Percentiles rank a stretch among this genome's conserved stretches.
phyloP scores from a whole-genome alignment of 2,888 invertebrate species.

The Mactromeris polynyma region DNA sequence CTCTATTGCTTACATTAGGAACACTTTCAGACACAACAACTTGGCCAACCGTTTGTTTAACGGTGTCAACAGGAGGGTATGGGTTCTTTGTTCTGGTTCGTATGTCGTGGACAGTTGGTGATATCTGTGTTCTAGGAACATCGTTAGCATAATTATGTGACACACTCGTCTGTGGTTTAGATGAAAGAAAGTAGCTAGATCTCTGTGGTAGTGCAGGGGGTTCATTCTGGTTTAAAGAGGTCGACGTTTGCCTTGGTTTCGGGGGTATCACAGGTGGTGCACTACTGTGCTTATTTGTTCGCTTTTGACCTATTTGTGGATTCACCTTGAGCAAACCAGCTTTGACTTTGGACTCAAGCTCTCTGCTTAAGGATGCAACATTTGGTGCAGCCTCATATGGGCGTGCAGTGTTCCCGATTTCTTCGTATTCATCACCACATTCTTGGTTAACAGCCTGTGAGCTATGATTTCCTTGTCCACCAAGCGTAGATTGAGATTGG shows the following conservation, averaged over 20 bases:
- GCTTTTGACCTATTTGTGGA: not conserved
- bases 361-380: not conserved
- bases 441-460: too few relatives aligned
- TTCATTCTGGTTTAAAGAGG: not conserved
- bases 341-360: not conserved
- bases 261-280: constrained; percentile 15
- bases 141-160: too few relatives aligned
- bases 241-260: not conserved
- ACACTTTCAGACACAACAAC: too few relatives aligned
- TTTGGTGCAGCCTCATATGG: not conserved
- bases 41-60: too few relatives aligned
- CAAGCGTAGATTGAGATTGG: too few relatives aligned
- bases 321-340: not conserved
- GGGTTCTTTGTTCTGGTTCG: too few relatives aligned
- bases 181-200: not conserved
- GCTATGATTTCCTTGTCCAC: too few relatives aligned
- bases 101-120: not conserved
- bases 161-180: not conserved
- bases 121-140: too few relatives aligned
- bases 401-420: constrained; percentile 15
- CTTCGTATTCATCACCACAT: constrained; percentile 1
- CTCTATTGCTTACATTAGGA: constrained; percentile 1
- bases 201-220: not conserved
- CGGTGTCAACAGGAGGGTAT: too few relatives aligned
- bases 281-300: too few relatives aligned